These are phyloP conservation scores for Ranitomeya imitator DNA, from an alignment of 2,113 vertebrate genomes.

Conservation along the genomic window DNA sequence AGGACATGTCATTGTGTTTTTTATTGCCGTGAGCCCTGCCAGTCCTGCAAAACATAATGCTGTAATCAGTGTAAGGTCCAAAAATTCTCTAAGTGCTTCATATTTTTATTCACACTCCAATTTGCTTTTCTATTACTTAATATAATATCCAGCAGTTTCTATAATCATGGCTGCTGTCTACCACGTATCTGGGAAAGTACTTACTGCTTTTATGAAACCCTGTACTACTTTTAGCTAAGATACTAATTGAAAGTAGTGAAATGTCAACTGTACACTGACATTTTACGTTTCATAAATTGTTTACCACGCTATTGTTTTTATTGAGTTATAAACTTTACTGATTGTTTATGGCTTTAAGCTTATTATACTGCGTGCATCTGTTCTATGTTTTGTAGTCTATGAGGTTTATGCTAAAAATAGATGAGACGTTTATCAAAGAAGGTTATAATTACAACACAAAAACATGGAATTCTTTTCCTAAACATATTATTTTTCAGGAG, in stretches of 20 bases:
- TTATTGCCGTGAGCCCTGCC: slow-evolving; percentile 64
- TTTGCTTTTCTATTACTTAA: slow-evolving; percentile 65
- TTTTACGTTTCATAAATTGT: slow-evolving; percentile 16
- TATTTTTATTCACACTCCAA: slow-evolving; percentile 58
- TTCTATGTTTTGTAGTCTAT: neutral
- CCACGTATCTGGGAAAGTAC: slow-evolving; percentile 38
- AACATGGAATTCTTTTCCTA: neutral
- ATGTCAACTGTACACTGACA: neutral
- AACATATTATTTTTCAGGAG: neutral
- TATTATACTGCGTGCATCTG: neutral
- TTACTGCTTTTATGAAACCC: slow-evolving; percentile 53
- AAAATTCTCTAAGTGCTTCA: slow-evolving; percentile 65
- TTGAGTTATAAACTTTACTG: neutral
- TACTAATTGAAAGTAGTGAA: slow-evolving; percentile 13
- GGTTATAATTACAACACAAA: neutral
- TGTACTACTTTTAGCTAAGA: slow-evolving; percentile 60
- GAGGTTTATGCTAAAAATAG: neutral
- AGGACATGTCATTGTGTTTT: slow-evolving; percentile 59
- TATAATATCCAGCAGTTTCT: slow-evolving; percentile 63
- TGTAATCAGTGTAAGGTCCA: slow-evolving; percentile 65
- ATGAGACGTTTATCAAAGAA: neutral
- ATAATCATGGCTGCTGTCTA: slow-evolving; percentile 51
- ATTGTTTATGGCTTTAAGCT: neutral
- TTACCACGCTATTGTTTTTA: neutral
- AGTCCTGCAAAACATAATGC: slow-evolving; percentile 65